These are phyloP conservation scores for Phalacrocorax aristotelis DNA, from an alignment of 2,113 vertebrate species.

Conservation along the genomic window DNA sequence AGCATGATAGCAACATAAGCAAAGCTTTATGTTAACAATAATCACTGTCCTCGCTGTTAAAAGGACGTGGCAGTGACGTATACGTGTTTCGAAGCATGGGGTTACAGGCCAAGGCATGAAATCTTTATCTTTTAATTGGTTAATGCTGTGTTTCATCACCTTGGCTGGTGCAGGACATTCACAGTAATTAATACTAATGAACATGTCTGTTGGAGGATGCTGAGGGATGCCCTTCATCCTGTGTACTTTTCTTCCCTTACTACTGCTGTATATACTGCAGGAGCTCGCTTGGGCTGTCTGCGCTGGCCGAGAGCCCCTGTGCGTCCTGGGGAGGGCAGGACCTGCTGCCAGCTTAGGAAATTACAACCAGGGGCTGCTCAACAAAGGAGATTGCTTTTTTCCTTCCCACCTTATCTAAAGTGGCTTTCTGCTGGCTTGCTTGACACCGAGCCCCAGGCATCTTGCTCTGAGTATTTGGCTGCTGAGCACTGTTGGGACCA, in stretches of 20 bases:
- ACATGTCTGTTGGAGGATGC: background rate
- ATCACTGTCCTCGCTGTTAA: accelerated
- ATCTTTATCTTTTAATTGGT: background rate
- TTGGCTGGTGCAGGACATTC: background rate
- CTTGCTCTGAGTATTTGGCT: background rate
- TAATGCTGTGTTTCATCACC: background rate
- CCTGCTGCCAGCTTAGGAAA: background rate
- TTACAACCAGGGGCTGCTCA: background rate
- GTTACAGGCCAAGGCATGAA: background rate
- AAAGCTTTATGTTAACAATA: accelerated
- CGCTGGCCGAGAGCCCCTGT: background rate
- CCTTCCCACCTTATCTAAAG: background rate
- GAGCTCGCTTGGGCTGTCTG: too few species aligned
- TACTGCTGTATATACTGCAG: too few species aligned
- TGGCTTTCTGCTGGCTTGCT: background rate
- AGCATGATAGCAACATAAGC: background rate
- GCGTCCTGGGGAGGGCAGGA: background rate
- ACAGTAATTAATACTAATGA: background rate
- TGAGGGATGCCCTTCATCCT: background rate
- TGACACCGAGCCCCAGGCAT: background rate
- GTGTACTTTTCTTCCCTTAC: too few species aligned
- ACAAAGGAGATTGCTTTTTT: background rate
- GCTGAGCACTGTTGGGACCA: background rate
- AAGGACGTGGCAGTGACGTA: background rate
- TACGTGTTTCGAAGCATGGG: accelerated